phyloP scores from a whole-genome alignment of 1,140 invertebrate genomes.

The Palaemon carinicauda region DNA sequence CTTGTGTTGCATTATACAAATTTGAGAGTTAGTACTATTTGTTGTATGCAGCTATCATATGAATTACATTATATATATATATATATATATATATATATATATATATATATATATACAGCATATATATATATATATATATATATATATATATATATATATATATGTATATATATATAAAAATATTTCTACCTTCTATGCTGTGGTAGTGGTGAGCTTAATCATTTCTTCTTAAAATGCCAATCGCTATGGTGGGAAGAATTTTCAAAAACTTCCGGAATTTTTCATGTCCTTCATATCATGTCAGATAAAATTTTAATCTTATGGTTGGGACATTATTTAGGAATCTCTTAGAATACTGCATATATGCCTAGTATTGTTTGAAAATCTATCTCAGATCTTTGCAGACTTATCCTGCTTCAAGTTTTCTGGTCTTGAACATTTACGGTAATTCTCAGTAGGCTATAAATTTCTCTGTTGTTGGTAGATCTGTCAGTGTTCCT shows the following conservation, averaged over 20 bases:
- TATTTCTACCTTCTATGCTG: neutral
- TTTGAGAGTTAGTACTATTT: conserved; percentile 4
- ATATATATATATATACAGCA: too few species aligned
- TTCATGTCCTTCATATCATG: neutral
- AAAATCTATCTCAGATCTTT: conserved; percentile 30
- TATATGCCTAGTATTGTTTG: neutral
- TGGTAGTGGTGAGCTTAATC: conserved; percentile 28
- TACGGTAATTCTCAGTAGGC: conserved; percentile 33
- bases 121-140: too few species aligned
- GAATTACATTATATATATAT: too few species aligned
- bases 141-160: too few species aligned
- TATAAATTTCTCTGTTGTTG: conserved; percentile 8
- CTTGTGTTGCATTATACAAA: conserved; percentile 24
- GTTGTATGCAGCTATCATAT: conserved; percentile 32
- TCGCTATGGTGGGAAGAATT: neutral
- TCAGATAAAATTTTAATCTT: neutral
- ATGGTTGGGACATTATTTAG: neutral
- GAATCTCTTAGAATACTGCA: neutral
- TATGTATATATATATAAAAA: too few species aligned
- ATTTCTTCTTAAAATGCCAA: neutral
- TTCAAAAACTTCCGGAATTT: neutral
- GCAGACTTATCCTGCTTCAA: conserved; percentile 30
- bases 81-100: too few species aligned
- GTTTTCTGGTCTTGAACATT: conserved; percentile 25
- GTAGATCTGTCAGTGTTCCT: neutral